Evolutionary conservation across 2,797 vertebrate species (phyloP).

Genomic region (Anguilla megastoma): DNA sequence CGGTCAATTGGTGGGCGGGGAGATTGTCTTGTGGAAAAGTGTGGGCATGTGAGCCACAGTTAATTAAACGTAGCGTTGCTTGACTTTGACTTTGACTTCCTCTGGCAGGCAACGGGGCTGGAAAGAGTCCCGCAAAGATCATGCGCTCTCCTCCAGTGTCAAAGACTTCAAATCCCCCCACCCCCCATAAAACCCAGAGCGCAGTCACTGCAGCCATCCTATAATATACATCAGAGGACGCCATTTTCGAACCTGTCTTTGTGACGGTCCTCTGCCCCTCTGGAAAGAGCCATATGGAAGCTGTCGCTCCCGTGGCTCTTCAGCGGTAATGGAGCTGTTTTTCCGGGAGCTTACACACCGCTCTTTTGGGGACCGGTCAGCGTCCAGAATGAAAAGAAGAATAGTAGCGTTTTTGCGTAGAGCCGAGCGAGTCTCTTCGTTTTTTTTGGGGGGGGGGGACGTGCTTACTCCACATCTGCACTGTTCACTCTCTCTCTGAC

Average conservation of each 20-base stretch:
- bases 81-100: conserved; percentile 2
- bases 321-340: not conserved
- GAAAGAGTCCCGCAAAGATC: not conserved
- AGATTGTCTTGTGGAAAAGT: not conserved
- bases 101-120: not conserved
- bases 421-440: not conserved
- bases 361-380: not conserved
- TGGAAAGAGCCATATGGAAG: not conserved
- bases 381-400: not conserved
- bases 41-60: not conserved
- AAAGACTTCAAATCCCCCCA: not conserved
- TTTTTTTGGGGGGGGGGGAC: not conserved
- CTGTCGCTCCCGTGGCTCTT: not conserved
- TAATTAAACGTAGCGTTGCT: not conserved
- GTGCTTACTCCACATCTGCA: not conserved
- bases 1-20: not conserved
- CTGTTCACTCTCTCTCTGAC: not conserved
- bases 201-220: not conserved
- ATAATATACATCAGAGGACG: not conserved
- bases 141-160: not conserved
- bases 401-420: not conserved
- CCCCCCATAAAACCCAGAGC: not conserved
- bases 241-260: not conserved
- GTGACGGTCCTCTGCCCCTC: not conserved
- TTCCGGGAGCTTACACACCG: not conserved